Conservation (phyloP, 2,888 invertebrate species). For the Chrysolina americana region DNA sequence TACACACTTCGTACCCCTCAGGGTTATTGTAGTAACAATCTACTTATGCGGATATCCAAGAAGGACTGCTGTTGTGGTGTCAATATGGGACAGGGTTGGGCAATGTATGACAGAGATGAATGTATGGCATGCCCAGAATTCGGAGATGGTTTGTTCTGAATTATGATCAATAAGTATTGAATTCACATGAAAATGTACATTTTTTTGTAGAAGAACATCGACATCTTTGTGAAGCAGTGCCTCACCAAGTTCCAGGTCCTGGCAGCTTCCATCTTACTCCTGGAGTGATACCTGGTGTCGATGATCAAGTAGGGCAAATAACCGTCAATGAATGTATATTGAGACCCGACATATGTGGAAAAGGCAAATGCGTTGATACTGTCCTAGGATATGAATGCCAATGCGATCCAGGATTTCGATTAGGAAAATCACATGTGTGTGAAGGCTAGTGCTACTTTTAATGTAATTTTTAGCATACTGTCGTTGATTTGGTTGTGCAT, state of each 20-base stretch:
- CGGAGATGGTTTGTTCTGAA: slow-evolving; percentile 70
- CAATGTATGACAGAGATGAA: slow-evolving; percentile 72
- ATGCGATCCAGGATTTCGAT: slow-evolving; percentile 80
- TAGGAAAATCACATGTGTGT: slow-evolving; percentile 71
- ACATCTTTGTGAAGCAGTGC: slow-evolving; percentile 61
- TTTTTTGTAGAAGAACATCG: slow-evolving; percentile 65
- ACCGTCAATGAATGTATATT: slow-evolving; percentile 83
- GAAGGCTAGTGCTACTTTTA: slow-evolving; percentile 68
- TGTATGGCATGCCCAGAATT: slow-evolving; percentile 83
- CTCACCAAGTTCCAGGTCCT: slow-evolving; percentile 41
- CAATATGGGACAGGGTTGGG: slow-evolving; percentile 89
- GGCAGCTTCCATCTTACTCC: slow-evolving; percentile 37
- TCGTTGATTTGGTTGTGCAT: too few species aligned
- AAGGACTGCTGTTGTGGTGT: slow-evolving; percentile 90
- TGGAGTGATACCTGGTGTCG: slow-evolving; percentile 38
- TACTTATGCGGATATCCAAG: slow-evolving; percentile 81
- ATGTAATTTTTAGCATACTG: slow-evolving; percentile 1
- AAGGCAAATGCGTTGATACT: slow-evolving; percentile 82
- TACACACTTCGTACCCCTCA: slow-evolving; percentile 78
- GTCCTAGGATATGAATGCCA: slow-evolving; percentile 84
- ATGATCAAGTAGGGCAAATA: slow-evolving; percentile 54
- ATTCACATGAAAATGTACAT: slow-evolving; percentile 1
- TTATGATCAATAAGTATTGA: not conserved
- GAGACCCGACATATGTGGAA: slow-evolving; percentile 81
- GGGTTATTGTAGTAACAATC: slow-evolving; percentile 80